Evolutionary conservation across 2,888 invertebrate genomes (phyloP).

Genomic region (Octonoba sinensis): DNA sequence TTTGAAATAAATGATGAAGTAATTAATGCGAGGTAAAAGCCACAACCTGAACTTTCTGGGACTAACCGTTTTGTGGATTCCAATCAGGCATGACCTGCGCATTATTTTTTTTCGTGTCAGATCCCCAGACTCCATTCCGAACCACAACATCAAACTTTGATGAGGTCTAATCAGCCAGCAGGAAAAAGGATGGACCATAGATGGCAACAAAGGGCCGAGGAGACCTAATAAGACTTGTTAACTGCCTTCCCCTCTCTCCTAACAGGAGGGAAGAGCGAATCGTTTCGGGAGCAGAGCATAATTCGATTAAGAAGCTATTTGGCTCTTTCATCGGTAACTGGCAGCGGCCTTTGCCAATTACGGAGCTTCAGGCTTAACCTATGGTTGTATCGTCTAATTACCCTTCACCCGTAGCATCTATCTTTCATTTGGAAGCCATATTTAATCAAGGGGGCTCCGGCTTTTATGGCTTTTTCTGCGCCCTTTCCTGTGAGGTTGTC

Average conservation of each 20-base stretch:
- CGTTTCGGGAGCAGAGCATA: constrained; percentile 47
- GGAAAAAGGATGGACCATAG: constrained; percentile 45
- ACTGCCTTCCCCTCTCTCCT: constrained; percentile 25
- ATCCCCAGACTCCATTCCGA: constrained; percentile 8
- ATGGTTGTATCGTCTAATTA: constrained; percentile 46
- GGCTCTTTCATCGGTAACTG: constrained; percentile 54
- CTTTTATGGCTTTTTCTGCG: constrained; percentile 20
- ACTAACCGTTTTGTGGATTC: too few relatives aligned
- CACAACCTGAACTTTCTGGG: neutral
- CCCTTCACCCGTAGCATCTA: constrained; percentile 42
- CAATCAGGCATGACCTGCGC: too few relatives aligned
- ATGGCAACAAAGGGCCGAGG: constrained; percentile 60
- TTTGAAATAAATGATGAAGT: too few relatives aligned
- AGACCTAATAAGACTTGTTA: constrained; percentile 63
- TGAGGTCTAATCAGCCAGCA: constrained; percentile 56
- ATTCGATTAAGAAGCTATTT: constrained; percentile 58
- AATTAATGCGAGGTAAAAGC: constrained; percentile 1
- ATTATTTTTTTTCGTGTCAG: neutral
- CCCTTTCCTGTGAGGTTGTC: neutral
- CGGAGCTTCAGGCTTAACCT: constrained; percentile 36
- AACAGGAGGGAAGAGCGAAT: constrained; percentile 25
- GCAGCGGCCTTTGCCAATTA: constrained; percentile 27
- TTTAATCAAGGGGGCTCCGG: constrained; percentile 44
- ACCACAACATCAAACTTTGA: constrained; percentile 52
- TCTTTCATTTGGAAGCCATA: constrained; percentile 55